These are phyloP conservation scores for Varanus salvator DNA, from an alignment of 2,113 vertebrate species.

Conservation along the genomic window DNA sequence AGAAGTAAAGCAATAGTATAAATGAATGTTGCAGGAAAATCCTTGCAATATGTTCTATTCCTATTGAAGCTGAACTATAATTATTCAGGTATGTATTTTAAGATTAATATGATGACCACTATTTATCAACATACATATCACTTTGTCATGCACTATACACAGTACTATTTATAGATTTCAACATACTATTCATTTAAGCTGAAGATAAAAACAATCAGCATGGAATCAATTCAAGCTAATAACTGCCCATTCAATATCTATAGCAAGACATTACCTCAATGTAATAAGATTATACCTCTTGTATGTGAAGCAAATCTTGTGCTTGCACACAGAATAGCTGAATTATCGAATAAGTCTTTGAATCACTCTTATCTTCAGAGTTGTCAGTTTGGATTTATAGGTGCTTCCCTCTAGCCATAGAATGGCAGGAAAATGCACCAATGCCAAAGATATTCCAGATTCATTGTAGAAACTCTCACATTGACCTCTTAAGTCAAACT, in stretches of 20 bases:
- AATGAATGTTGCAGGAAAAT: background rate
- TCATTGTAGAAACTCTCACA: background rate
- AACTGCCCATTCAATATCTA: slow-evolving; percentile 7
- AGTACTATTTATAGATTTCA: slow-evolving; percentile 41
- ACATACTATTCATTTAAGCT: slow-evolving; percentile 41
- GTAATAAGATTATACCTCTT: slow-evolving; percentile 35
- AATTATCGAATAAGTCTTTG: slow-evolving; percentile 47
- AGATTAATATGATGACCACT: background rate
- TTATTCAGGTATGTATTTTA: background rate
- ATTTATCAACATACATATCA: background rate
- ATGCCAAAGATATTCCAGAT: slow-evolving; percentile 8
- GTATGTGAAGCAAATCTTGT: slow-evolving; percentile 2
- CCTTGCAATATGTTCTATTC: background rate
- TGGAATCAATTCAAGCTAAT: background rate
- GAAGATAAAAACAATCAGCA: slow-evolving; percentile 34
- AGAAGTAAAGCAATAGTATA: background rate
- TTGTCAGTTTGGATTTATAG: slow-evolving; percentile 30
- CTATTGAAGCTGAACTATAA: background rate
- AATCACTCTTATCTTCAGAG: slow-evolving; percentile 29
- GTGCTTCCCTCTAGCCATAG: slow-evolving; percentile 28
- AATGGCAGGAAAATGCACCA: slow-evolving; percentile 10
- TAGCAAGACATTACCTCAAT: slow-evolving; percentile 14
- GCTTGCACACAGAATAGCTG: slow-evolving; percentile 34
- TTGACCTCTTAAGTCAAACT: slow-evolving; percentile 23
- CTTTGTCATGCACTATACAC: background rate